phyloP scores from a whole-genome alignment of 2,888 invertebrate genomes.

The Nephrotoma appendiculata region DNA sequence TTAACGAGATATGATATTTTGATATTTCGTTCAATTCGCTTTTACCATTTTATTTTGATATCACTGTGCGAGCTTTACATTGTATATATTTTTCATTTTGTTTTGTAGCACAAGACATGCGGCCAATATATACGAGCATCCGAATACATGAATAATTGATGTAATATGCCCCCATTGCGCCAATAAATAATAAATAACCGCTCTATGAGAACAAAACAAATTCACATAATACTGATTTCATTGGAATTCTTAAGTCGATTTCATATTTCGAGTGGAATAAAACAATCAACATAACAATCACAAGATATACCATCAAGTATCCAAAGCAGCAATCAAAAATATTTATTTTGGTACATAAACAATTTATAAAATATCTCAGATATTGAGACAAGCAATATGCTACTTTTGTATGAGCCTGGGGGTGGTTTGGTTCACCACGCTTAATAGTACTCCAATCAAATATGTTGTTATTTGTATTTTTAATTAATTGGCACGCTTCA shows the following conservation, averaged over 20 bases:
- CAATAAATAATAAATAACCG: not conserved
- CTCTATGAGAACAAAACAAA: not conserved
- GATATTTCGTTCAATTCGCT: not conserved
- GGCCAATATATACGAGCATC: not conserved
- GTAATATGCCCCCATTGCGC: not conserved
- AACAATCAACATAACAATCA: not conserved
- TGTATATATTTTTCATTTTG: no score
- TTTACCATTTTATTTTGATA: no score
- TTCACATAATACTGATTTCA: not conserved
- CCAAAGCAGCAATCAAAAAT: not conserved
- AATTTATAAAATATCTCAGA: not conserved
- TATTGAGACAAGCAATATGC: not conserved
- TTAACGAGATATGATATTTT: not conserved
- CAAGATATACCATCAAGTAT: not conserved
- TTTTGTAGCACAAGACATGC: no score
- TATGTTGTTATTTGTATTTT: not conserved
- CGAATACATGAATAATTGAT: not conserved
- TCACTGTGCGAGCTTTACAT: no score
- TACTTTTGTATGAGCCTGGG: not conserved
- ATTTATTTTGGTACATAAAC: not conserved
- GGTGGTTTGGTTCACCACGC: not conserved
- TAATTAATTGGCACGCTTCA: no score
- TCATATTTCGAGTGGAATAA: not conserved
- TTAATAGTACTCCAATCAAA: not conserved
- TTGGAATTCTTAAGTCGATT: not conserved